phyloP scores from a whole-genome alignment of 2,888 invertebrate genomes.

The Papilio protenor region DNA sequence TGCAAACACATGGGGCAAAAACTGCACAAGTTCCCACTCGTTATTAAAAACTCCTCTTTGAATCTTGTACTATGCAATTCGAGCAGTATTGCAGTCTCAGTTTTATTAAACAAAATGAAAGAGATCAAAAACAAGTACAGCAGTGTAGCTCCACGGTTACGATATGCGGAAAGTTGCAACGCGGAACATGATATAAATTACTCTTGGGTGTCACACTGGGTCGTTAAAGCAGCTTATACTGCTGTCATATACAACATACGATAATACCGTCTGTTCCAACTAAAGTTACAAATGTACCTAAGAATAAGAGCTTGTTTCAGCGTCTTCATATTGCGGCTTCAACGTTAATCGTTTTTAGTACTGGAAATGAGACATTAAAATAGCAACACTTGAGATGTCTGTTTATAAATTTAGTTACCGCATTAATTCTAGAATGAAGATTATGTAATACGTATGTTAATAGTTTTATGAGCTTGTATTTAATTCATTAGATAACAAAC shows the following conservation, averaged over 20 bases:
- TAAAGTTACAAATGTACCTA: conserved; percentile 31
- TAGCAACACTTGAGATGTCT: background rate
- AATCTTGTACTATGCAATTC: background rate
- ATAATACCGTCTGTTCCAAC: conserved; percentile 26
- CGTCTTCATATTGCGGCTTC: conserved; percentile 16
- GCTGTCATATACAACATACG: conserved; percentile 19
- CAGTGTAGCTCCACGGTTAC: background rate
- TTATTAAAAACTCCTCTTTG: conserved; percentile 9
- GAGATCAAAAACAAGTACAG: background rate
- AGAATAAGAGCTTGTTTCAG: conserved; percentile 21
- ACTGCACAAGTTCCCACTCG: conserved; percentile 7
- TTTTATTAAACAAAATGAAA: background rate
- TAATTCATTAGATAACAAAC: background rate
- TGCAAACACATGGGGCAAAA: background rate
- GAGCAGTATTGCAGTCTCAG: background rate
- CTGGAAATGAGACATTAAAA: conserved; percentile 11
- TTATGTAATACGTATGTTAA: background rate
- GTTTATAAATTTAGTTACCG: background rate
- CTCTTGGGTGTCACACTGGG: conserved; percentile 12
- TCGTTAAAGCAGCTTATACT: conserved; percentile 21
- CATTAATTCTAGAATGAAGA: background rate
- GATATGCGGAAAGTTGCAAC: conserved; percentile 22
- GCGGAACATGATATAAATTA: conserved; percentile 38
- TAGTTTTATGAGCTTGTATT: background rate
- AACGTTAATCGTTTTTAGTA: conserved; percentile 20